Conservation (phyloP, 2,113 vertebrate genomes). For the Cavia porcellus region DNA sequence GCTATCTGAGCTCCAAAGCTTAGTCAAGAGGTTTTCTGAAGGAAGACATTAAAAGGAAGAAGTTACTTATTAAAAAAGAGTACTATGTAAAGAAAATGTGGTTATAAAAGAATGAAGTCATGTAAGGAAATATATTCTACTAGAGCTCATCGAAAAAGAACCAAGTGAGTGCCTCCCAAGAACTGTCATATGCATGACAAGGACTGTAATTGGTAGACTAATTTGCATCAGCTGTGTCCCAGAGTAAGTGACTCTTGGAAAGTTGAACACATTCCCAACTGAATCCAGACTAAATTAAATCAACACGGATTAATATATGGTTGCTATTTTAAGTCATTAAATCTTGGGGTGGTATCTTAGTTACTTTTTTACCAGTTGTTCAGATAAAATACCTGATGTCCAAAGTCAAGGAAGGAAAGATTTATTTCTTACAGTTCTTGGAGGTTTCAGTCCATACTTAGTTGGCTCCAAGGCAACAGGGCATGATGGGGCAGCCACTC, state of each 20-base stretch:
- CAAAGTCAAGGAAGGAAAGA: no score
- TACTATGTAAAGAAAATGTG: not conserved
- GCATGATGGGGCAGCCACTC: no score
- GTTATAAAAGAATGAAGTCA: not conserved
- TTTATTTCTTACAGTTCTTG: no score
- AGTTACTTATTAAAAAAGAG: not conserved
- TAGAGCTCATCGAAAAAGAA: not conserved
- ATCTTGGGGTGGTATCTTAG: not conserved
- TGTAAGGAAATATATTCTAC: not conserved
- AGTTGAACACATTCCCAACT: not conserved
- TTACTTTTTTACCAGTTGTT: no score
- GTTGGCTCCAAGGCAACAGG: no score
- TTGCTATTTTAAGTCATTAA: not conserved
- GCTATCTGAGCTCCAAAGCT: not conserved
- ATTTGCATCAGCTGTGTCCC: not conserved
- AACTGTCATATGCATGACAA: not conserved
- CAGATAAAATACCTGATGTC: no score
- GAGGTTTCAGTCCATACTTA: no score
- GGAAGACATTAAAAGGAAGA: not conserved
- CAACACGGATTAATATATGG: not conserved
- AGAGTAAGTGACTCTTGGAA: not conserved
- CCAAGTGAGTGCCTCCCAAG: not conserved
- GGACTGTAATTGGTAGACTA: not conserved
- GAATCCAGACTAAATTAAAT: not conserved
- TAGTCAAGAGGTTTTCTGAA: not conserved